Evolutionary conservation across 2,888 invertebrate genomes (phyloP), one percentile per base, ranked within the genome.

Genomic region (Hypomecis atomaria): DNA sequence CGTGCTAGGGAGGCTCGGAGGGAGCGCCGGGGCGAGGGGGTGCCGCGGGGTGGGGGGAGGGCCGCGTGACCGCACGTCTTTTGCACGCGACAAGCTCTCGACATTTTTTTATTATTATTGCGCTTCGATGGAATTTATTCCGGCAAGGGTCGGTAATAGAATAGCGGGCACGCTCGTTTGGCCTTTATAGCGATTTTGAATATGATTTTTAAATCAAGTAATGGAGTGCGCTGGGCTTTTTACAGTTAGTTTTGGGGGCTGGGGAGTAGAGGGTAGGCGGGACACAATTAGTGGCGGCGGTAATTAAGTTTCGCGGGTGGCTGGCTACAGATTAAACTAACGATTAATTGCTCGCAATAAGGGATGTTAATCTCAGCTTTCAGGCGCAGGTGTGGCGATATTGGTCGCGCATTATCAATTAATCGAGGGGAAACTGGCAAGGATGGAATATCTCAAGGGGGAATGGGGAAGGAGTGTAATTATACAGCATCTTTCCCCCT

Each of bases 81-180:
- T 86, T 89, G 89, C 92, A 91, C 91, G 90, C 92, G 92, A 90
- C 91, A 87, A 89, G 85, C 86, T 90, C 91, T 91, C 88, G 85
- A 91, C 91, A 90, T 91, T 92, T 92, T 92, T 92, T 92, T 92
- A 92, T 92, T 91, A 92, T 92, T 92, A 92, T 92, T 91, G 91
- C 89, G 89, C 91, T 90, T 88, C 90, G 89, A 88, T 88, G 90
- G 90, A 90, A 90, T 90, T 87, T 89, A 87, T 86, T 85, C 85
- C 80, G 75, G 78, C 81, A 78, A 87, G 89, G 90, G 89, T 84
- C 84, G 80, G 82, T 84, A 84, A 85, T 84, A 83, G 86, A 88
- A 88, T 85, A 85, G 84, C 84, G 83, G 81, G 78, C 84, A 85
- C 85, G 87, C 86, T 87, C 83, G 86, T 86, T 89, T 85, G 82